Evolutionary conservation across 1,140 invertebrate species (phyloP), one percentile per base, ranked within the genome.

Genomic region (Dinothrombium tinctorium): DNA sequence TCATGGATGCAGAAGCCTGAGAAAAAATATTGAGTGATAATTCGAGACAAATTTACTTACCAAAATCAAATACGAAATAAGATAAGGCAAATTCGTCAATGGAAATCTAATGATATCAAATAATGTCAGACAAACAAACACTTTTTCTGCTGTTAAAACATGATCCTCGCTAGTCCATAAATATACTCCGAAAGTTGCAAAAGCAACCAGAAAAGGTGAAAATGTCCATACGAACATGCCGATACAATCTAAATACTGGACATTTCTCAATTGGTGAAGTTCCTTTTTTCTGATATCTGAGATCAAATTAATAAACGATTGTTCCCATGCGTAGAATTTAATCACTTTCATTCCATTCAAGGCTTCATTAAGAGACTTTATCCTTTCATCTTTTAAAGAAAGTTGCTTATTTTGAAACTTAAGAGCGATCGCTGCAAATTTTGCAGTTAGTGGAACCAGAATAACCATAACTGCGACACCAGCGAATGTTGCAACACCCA

Each of bases 401-500:
- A 59, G 52, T 50, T 56, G 53, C 22, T 47, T 43, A 21, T 63
- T 54, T 55, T 65, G 60, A 39, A 58, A 51, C 40, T 54, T 53
- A 50, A 62, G 58, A 1, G 50, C 44, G 36, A 55, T 56, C 42
- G 53, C 54, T 7, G 58, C 58, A 21, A 65, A 51, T 8, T 56
- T 24, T 14, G 46, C 54, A 52, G 67, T 68, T 24, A 67, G 21
- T 6, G 63, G 63, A 11, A 66, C 49, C 26, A 65, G 29, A 7
- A 63, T 22, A 29, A 89, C 72, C 82, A 95, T 87, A 6, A 94
- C 76, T 35, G 73, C 74, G 19, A 94, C 60, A 32, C 86, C 86
- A 28, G 87, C 76, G 2, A 95, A 59, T 5, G 89, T 81, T 1
- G 84, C 78, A 0, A 75, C 70, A 2, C 87, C 71, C 5, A 68